Evolutionary conservation across 2,797 vertebrate genomes (phyloP).

Genomic region (Dipus sagitta): DNA sequence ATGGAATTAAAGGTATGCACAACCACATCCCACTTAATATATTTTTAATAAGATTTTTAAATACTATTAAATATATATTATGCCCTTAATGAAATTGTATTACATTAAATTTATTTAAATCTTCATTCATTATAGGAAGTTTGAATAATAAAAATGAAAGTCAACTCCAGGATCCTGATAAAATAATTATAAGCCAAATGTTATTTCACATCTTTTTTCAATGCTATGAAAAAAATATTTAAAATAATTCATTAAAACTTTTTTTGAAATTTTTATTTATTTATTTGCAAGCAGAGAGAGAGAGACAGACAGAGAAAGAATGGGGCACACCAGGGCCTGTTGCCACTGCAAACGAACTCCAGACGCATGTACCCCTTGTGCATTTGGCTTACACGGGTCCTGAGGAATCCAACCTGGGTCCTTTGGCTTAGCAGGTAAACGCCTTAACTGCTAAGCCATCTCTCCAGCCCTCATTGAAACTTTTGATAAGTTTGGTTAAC

Average conservation of each 20-base stretch:
- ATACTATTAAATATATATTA: constrained; percentile 33
- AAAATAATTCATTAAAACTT: constrained; percentile 12
- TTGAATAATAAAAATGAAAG: constrained; percentile 50
- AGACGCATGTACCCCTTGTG: too few relatives aligned
- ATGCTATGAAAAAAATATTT: neutral
- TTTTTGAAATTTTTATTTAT: neutral
- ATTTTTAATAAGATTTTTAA: constrained; percentile 54
- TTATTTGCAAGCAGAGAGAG: too few relatives aligned
- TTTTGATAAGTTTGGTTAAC: constrained; percentile 50
- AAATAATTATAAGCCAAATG: constrained; percentile 43
- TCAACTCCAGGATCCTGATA: constrained; percentile 41
- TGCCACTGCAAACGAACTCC: too few relatives aligned
- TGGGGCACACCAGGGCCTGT: too few relatives aligned
- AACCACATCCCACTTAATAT: neutral
- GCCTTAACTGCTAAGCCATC: too few relatives aligned
- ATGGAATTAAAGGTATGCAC: neutral
- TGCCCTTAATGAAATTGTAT: too few relatives aligned
- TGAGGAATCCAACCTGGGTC: too few relatives aligned
- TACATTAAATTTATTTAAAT: too few relatives aligned
- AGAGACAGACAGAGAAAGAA: too few relatives aligned
- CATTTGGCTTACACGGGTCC: too few relatives aligned
- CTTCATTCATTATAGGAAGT: constrained; percentile 6
- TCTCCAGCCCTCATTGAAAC: neutral
- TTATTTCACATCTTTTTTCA: constrained; percentile 32
- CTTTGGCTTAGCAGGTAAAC: too few relatives aligned